Conservation (phyloP, 1,140 invertebrate genomes). For the Panulirus ornatus region DNA sequence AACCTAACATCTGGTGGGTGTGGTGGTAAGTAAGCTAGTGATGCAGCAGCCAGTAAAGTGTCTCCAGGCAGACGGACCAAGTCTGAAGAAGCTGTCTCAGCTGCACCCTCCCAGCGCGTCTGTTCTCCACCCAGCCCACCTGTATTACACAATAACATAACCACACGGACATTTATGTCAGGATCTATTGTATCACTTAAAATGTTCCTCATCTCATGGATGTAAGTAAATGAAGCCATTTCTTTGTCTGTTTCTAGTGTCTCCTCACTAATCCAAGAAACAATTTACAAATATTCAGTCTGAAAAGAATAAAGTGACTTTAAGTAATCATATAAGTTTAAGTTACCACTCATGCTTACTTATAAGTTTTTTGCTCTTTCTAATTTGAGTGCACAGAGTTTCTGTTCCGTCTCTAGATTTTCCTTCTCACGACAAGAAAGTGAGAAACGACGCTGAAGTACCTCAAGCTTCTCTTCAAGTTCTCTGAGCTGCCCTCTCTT, state of each 20-base stretch:
- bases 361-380: slow-evolving; percentile 89
- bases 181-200: no score
- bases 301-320: no score
- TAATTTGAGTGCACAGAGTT: slow-evolving; percentile 93
- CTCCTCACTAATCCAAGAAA: no score
- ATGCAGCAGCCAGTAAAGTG: slow-evolving; percentile 90
- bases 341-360: no score
- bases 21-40: slow-evolving; percentile 94
- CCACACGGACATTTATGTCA: no score
- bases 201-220: no score
- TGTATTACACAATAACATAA: no score
- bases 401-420: slow-evolving; percentile 95
- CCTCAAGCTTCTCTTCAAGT: slow-evolving; percentile 90
- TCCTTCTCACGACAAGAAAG: slow-evolving; percentile 97
- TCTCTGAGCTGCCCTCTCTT: slow-evolving; percentile 82
- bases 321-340: no score
- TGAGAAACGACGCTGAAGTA: slow-evolving; percentile 96
- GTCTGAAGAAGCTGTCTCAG: slow-evolving; percentile 88
- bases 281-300: no score
- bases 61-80: slow-evolving; percentile 93
- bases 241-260: no score
- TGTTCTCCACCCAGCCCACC: slow-evolving; percentile 93
- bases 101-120: slow-evolving; percentile 78
- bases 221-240: no score
- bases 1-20: slow-evolving; percentile 80